Base-by-base conservation (phyloP, 2,888 invertebrate species). In the Lasioglossum vierecki region DNA sequence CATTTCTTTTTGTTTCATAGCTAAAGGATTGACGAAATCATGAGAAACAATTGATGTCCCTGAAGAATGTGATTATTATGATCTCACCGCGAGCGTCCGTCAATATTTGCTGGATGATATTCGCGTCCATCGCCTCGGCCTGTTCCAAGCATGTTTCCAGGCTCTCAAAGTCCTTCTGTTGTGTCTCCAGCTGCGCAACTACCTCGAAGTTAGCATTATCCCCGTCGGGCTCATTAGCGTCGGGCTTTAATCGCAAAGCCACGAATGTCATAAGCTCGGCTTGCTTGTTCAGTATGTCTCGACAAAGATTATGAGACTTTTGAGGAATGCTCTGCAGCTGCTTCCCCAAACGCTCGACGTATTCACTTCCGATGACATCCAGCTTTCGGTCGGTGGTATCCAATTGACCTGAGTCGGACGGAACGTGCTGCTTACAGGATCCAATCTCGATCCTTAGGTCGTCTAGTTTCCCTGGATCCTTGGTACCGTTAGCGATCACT, bases 391-490 rank as follows among this genome's bases (percentile, higher is more conserved):
- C 18, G 3, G 22, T 11, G 4, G 2, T 3, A 8, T 26, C 39
- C 0, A 13, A 4, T 13, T 66, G 9, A 4, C 0, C 68, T 9
- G 57, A 11, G 0, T 83, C 76, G 13, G 44, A 0, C 0, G 30
- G 41, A 1, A 4, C 30, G 15, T 8, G 46, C n/a, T 60, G 82
- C 35, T 79, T 83, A 9, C 44, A 44, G 4, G 71, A 57, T 5
- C 89, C 88, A 1, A 86, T 26, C 18, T 86, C 88, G 35, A 84
- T 39, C 39, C 79, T 91, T 18, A 84, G 57, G 15, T 90, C 91
- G 15, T 94, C 94, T 26, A 93, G 76, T 76, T 91, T 92, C 26
- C 94, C 94, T 0, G 94, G 93, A 85, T 94, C 94, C 72, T 91
- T 93, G 8, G 86, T 88, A 5, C 94, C 94, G 57, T 68, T 80